These are phyloP conservation scores for Caenorhabditis imperialis DNA, from an alignment of 2,888 invertebrate genomes.

Conservation along the genomic window DNA sequence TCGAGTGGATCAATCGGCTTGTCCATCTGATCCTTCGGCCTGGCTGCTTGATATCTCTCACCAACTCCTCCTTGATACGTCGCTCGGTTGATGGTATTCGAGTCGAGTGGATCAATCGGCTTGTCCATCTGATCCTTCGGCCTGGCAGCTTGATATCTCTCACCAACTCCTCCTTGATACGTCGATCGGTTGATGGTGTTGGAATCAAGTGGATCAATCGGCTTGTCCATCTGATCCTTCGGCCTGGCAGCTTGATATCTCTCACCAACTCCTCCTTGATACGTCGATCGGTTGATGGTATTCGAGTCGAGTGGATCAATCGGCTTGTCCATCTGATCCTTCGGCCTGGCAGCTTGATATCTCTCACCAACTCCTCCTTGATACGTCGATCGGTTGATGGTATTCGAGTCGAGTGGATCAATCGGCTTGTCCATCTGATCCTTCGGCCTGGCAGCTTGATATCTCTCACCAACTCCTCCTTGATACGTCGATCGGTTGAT, in stretches of 20 bases:
- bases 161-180: slow-evolving; percentile 20
- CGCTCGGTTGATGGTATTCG: slow-evolving; percentile 7
- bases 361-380: slow-evolving; percentile 20
- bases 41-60: slow-evolving; percentile 4
- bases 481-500: slow-evolving; percentile 20
- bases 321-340: slow-evolving; percentile 2
- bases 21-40: slow-evolving; percentile 7
- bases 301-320: too few relatives aligned
- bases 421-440: slow-evolving; percentile 6
- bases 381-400: slow-evolving; percentile 17
- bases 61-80: slow-evolving; percentile 23
- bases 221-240: slow-evolving; percentile 2
- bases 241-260: slow-evolving; percentile 7
- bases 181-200: slow-evolving; percentile 13
- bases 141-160: slow-evolving; percentile 7
- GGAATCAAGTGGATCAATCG: too few relatives aligned
- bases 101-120: too few relatives aligned
- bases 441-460: slow-evolving; percentile 4
- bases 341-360: slow-evolving; percentile 4
- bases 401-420: too few relatives aligned
- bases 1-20: too few relatives aligned
- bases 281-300: slow-evolving; percentile 14
- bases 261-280: slow-evolving; percentile 21
- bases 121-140: slow-evolving; percentile 5
- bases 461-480: slow-evolving; percentile 15